Conservation (phyloP, 1,140 invertebrate genomes). For the Oryctes rhinoceros region DNA sequence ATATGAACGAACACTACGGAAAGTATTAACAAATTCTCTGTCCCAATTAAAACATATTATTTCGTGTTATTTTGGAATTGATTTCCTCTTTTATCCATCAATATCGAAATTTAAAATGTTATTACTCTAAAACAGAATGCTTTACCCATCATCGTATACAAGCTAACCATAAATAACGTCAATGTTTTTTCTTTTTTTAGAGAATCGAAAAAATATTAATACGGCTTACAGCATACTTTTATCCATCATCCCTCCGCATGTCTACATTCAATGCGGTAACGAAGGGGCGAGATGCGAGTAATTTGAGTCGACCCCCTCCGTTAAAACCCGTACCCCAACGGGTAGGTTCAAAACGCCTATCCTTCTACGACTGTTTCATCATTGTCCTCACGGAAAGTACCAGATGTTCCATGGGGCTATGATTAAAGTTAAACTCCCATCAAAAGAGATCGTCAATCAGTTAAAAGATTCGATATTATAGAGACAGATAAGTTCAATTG, state of each 20-base stretch:
- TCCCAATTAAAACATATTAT: too few relatives aligned
- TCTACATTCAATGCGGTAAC: not conserved
- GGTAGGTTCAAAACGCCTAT: slow-evolving; percentile 49
- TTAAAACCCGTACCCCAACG: slow-evolving; percentile 41
- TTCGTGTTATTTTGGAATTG: too few relatives aligned
- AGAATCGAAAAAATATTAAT: too few relatives aligned
- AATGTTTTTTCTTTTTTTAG: too few relatives aligned
- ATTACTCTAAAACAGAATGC: too few relatives aligned
- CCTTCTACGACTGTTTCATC: slow-evolving; percentile 42
- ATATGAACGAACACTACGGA: too few relatives aligned
- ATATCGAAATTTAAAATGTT: too few relatives aligned
- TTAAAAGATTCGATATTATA: slow-evolving; percentile 52
- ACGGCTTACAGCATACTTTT: slow-evolving; percentile 17
- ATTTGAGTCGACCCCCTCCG: slow-evolving; percentile 47
- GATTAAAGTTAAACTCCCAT: slow-evolving; percentile 59
- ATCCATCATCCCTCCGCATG: not conserved
- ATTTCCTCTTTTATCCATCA: too few relatives aligned
- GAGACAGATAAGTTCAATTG: slow-evolving; percentile 56
- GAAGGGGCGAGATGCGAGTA: slow-evolving; percentile 37
- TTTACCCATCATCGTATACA: too few relatives aligned
- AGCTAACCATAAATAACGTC: too few relatives aligned
- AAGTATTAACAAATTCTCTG: too few relatives aligned
- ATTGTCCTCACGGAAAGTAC: slow-evolving; percentile 47
- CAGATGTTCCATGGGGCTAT: slow-evolving; percentile 56
- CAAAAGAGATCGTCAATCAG: slow-evolving; percentile 55